Percentiles rank a stretch among this genome's conserved stretches.
phyloP scores from a whole-genome alignment of 2,888 invertebrate genomes.

The Drosophila paranaensis region DNA sequence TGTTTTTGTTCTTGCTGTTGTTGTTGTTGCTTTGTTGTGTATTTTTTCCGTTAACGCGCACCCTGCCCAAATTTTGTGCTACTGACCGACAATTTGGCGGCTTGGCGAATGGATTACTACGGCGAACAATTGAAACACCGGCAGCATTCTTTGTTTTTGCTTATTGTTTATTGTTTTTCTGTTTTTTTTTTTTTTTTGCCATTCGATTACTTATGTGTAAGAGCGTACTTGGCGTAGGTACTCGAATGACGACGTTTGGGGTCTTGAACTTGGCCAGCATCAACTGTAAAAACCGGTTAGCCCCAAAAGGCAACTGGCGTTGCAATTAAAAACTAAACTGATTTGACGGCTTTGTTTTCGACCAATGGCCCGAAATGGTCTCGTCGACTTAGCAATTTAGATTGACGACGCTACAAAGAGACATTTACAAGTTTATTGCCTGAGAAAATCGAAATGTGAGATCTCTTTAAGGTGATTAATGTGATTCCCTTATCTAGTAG shows the following conservation, averaged over 20 bases:
- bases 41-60: conserved; percentile 32
- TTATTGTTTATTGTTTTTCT: conserved; percentile 17
- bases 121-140: conserved; percentile 45
- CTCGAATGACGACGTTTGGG: conserved; percentile 5
- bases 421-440: conserved; percentile 1
- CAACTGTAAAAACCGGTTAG: conserved; percentile 55
- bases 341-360: conserved; percentile 39
- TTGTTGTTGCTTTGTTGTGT: background rate
- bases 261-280: conserved; percentile 50
- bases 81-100: conserved; percentile 72
- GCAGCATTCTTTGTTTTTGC: conserved; percentile 12
- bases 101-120: conserved; percentile 33
- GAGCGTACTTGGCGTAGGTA: conserved; percentile 11
- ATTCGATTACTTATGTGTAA: conserved; percentile 5
- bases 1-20: conserved; percentile 24
- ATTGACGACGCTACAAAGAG: conserved; percentile 21
- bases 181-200: no score
- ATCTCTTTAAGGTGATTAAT: background rate
- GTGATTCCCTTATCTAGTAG: background rate
- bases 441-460: conserved; percentile 3
- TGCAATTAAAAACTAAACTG: conserved; percentile 51
- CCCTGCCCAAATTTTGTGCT: conserved; percentile 72
- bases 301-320: conserved; percentile 11
- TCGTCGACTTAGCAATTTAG: conserved; percentile 5
- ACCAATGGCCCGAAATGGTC: conserved; percentile 23